Evolutionary conservation across 2,888 invertebrate species (phyloP), one percentile per base, ranked within the genome.

Genomic region (Nymphalis polychloros): DNA sequence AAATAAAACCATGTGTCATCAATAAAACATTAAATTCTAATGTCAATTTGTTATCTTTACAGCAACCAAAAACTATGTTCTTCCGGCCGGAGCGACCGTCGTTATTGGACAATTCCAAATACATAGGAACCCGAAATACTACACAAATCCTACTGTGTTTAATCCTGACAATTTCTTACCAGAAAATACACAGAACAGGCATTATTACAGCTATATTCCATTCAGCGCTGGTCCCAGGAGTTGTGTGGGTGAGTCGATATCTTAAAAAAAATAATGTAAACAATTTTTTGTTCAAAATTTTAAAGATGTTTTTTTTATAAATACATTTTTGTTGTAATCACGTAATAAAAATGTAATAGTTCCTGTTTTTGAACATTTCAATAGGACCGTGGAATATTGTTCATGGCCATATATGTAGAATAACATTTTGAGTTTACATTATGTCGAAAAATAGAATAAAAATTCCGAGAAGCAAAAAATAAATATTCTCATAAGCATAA

Each of bases 191-290:
- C 94, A 95, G 46, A 95, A 95, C 74, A 93, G 96, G 63, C 96
- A 97, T 77, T 96, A 96, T 81, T 97, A 97, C 82, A 94, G 96
- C 71, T 96, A 94, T 79, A 95, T 97, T 64, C 96, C 96, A 0
- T 97, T 97, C 91, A 96, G 96, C 70, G 96, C 96, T 59, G 96
- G 96, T 35, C 96, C 96, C 1, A 93, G 96, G 72, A 96, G 96
- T 77, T 96, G 96, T 82, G 96, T 96, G 27, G 96, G 94, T 94
- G 79, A 87, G 93, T 66, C 13, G 3, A 41, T 13, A 0, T 0
- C 10, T 41, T 5, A 35, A 35, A 35, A 35, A 35, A 35, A 8
- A 35, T 35, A 2, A 35, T 35, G 23, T 23, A 23, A 23, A 23
- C 23, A 23, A 23, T 23, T 23, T 23, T 23, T 23, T 23, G 27